Conservation (phyloP, 1,140 invertebrate genomes). For the Tetranychus cinnabarinus region DNA sequence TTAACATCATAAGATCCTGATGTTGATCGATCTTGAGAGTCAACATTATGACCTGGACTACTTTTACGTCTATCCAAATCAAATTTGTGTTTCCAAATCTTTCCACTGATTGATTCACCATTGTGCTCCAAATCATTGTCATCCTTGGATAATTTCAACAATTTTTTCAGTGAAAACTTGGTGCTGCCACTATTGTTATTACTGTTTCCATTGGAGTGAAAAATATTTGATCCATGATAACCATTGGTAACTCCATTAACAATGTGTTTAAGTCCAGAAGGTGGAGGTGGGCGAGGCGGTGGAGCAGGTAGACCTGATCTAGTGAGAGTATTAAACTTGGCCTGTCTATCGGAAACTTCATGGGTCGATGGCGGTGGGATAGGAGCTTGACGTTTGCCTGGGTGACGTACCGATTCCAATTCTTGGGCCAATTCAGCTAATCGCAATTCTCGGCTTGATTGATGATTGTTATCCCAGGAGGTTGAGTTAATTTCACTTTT, state of each 20-base stretch:
- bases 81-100: neutral
- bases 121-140: neutral
- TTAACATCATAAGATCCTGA: neutral
- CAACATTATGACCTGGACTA: neutral
- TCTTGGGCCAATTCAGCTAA: neutral
- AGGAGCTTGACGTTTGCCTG: neutral
- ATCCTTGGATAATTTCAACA: neutral
- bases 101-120: neutral
- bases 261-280: too few relatives aligned
- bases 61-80: neutral
- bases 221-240: neutral
- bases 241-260: neutral
- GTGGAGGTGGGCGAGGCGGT: too few relatives aligned
- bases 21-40: neutral
- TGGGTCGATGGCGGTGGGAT: neutral
- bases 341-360: neutral
- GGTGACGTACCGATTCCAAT: neutral
- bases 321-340: neutral
- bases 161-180: neutral
- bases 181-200: neutral
- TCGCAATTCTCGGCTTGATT: neutral
- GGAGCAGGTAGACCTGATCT: neutral
- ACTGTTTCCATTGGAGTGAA: too few relatives aligned
- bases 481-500: too few relatives aligned
- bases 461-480: neutral